Base-by-base conservation (phyloP, 2,113 vertebrate genomes). In the Theristicus caerulescens region DNA sequence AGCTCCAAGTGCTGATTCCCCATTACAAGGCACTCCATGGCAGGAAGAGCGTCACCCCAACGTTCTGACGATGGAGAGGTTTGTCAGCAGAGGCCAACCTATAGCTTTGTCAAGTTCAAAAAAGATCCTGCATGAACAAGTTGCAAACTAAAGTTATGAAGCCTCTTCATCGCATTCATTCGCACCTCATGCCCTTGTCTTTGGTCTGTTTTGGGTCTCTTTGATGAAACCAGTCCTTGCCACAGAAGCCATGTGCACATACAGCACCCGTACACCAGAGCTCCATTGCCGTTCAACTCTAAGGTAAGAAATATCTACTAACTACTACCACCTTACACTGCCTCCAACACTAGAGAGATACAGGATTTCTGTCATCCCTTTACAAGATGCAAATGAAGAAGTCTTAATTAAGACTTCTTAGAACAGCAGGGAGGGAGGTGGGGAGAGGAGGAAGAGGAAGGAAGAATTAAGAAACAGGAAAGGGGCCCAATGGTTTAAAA, bases 401-500 rank as follows among this genome's bases (percentile, higher is more conserved):
- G 66, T 49, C 42, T 61, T 49, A 57, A 91, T 82, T 58, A 69
- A 86, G 8, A 16, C 38, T 87, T 74, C 82, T 85, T 52, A 94
- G 74, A 96, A 95, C 10, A 55, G n/a, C 49, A 11, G 7, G 29
- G 42, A 86, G 25, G 69, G 42, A 94, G 55, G 44, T 10, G 55
- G 57, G 47, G 77, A 84, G 26, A 74, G 16, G 58, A 77, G n/a
- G 65, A 91, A 86, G 77, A 72, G 67, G 96, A 93, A 96, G 90
- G 82, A 93, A 90, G 82, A 84, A 51, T 88, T 90, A 90, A 79
- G 90, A 91, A 96, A 94, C 65, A 85, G 90, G 73, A 95, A 97
- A 85, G 57, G 77, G 73, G 42, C 70, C 91, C 22, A 74, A 90
- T n/a, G 32, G 25, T 51, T 89, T 74, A 18, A 73, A 93, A 78